These are phyloP conservation scores for Macropodus opercularis DNA, from an alignment of 2,797 vertebrate genomes.

Conservation along the genomic window DNA sequence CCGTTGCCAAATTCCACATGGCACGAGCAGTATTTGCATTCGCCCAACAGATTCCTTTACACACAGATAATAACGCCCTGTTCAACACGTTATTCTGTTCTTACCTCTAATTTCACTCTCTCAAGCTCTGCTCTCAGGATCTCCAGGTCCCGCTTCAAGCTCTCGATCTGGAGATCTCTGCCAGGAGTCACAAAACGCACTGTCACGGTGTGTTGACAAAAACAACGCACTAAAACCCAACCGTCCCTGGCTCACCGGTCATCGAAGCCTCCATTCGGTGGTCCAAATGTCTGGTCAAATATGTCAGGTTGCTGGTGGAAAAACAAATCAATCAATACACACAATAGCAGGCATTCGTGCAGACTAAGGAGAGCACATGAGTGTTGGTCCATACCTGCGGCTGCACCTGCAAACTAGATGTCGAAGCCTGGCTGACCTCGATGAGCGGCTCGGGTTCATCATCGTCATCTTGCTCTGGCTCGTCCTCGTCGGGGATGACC, in stretches of 20 bases:
- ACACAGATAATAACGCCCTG: constrained; percentile 39
- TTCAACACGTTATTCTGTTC: constrained; percentile 1
- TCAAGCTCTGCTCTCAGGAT: constrained; percentile 87
- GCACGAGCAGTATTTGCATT: constrained; percentile 54
- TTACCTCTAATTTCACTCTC: constrained; percentile 92
- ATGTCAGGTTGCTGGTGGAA: constrained; percentile 80
- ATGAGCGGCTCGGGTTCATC: constrained; percentile 93
- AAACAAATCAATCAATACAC: background rate
- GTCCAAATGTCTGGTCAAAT: constrained; percentile 93
- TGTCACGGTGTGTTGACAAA: constrained; percentile 6
- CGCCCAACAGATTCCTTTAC: constrained; percentile 58
- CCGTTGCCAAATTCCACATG: constrained; percentile 72
- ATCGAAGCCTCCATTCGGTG: constrained; percentile 90
- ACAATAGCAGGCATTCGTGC: background rate
- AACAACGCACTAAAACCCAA: background rate
- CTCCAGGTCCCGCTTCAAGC: constrained; percentile 88
- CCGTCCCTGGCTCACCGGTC: constrained; percentile 80
- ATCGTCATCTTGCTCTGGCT: constrained; percentile 87
- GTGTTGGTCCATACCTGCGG: constrained; percentile 74
- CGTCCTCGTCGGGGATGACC: constrained; percentile 90
- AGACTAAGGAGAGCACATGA: no score
- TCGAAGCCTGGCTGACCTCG: constrained; percentile 83
- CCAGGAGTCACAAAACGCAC: constrained; percentile 11
- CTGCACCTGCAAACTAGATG: constrained; percentile 71
- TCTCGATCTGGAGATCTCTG: constrained; percentile 94